These are phyloP conservation scores for Stichodactyla mertensii DNA, from an alignment of 64 coral and sea anemone genomes.

Conservation along the genomic window DNA sequence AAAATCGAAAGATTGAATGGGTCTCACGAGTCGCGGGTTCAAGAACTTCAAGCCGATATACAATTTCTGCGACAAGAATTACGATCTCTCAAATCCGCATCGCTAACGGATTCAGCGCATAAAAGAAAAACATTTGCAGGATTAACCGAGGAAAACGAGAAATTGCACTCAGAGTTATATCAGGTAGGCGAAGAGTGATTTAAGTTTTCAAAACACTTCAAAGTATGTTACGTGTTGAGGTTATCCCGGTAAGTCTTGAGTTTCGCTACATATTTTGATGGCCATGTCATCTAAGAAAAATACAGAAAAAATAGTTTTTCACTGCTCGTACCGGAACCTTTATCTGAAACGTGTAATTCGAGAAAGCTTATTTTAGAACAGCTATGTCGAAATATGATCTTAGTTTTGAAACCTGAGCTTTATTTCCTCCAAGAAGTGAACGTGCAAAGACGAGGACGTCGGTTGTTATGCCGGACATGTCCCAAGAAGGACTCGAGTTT, in stretches of 20 bases:
- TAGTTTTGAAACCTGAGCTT: constrained; percentile 13
- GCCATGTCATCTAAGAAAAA: constrained; percentile 4
- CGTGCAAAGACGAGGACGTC: neutral
- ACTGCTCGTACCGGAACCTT: constrained; percentile 4
- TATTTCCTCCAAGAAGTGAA: neutral
- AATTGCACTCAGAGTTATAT: constrained; percentile 54
- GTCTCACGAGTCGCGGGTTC: constrained; percentile 64
- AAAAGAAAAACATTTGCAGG: constrained; percentile 74
- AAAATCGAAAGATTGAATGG: constrained; percentile 64
- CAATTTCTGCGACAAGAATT: constrained; percentile 74
- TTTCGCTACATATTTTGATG: constrained; percentile 9
- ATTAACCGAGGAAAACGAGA: constrained; percentile 75
- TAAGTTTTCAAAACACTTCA: neutral
- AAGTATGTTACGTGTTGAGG: neutral
- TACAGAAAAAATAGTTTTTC: neutral
- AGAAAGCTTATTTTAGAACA: neutral
- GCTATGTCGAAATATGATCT: neutral
- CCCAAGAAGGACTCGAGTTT: neutral
- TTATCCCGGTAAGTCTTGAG: neutral
- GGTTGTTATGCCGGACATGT: neutral
- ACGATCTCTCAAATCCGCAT: constrained; percentile 60
- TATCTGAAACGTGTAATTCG: neutral
- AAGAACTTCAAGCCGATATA: constrained; percentile 74
- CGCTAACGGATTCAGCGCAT: constrained; percentile 50
- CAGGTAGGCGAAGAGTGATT: constrained; percentile 12